Conservation (phyloP, 2,888 invertebrate genomes). For the Watsonalla binaria region DNA sequence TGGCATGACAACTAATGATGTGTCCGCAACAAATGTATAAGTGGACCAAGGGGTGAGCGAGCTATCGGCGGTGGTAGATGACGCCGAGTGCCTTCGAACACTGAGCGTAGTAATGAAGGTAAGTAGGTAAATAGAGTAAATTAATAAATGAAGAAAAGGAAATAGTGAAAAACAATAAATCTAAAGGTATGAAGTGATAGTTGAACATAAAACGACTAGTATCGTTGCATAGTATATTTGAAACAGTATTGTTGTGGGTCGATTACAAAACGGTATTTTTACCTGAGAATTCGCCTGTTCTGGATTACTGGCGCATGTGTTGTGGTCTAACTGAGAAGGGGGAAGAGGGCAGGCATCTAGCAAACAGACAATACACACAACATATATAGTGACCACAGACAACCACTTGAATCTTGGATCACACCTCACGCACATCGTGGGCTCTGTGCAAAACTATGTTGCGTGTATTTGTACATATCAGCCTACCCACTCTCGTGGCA, state of each 20-base stretch:
- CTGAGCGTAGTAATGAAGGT: constrained; percentile 63
- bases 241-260: constrained; percentile 73
- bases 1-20: constrained; percentile 68
- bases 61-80: constrained; percentile 34
- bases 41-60: constrained; percentile 39
- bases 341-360: constrained; percentile 96
- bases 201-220: constrained; percentile 69
- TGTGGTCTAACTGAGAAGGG: constrained; percentile 92
- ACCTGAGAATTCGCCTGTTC: constrained; percentile 85
- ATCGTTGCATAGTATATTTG: constrained; percentile 74
- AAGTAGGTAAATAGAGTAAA: constrained; percentile 48
- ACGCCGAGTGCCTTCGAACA: constrained; percentile 42
- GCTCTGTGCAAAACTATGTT: constrained; percentile 67
- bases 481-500: constrained; percentile 59
- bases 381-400: constrained; percentile 81
- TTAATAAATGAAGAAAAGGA: constrained; percentile 55
- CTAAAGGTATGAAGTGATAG: constrained; percentile 73
- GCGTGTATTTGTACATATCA: constrained; percentile 69
- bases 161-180: constrained; percentile 65
- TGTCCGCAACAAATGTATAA: constrained; percentile 31
- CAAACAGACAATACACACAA: constrained; percentile 93
- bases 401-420: constrained; percentile 77
- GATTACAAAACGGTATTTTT: constrained; percentile 76
- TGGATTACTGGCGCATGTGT: constrained; percentile 86
- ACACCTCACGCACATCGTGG: constrained; percentile 73